Percentiles rank a stretch among this genome's conserved stretches.
These are phyloP conservation scores for Solenopsis fugax DNA, from an alignment of 1,140 invertebrate genomes.

Conservation along the genomic window DNA sequence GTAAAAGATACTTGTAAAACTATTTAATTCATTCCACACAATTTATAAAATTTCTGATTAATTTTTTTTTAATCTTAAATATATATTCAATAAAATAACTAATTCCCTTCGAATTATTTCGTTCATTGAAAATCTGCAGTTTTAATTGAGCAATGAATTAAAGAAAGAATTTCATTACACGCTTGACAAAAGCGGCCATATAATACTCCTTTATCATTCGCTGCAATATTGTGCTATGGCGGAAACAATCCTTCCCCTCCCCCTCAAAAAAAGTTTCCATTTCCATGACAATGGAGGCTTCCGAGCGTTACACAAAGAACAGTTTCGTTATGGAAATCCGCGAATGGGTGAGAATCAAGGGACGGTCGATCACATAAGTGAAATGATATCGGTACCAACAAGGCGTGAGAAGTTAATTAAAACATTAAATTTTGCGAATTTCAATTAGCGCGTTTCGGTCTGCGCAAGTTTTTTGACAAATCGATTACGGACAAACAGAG, in stretches of 20 bases:
- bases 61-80: neutral
- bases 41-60: neutral
- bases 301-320: conserved; percentile 21
- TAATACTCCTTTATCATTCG: conserved; percentile 29
- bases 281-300: conserved; percentile 52
- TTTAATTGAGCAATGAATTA: conserved; percentile 19
- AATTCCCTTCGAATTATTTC: neutral
- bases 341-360: neutral
- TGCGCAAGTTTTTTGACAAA: conserved; percentile 38
- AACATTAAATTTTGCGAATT: conserved; percentile 38
- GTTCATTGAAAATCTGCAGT: neutral
- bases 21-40: conserved; percentile 6
- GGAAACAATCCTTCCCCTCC: conserved; percentile 20
- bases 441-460: conserved; percentile 22
- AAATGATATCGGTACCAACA: conserved; percentile 12
- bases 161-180: conserved; percentile 8
- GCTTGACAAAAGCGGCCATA: conserved; percentile 21
- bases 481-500: neutral
- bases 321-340: conserved; percentile 27
- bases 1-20: neutral
- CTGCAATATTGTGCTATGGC: conserved; percentile 31
- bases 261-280: conserved; percentile 11
- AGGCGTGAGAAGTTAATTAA: conserved; percentile 23
- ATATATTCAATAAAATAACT: neutral
- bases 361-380: neutral